Evolutionary conservation across 2,113 vertebrate species (phyloP), one percentile per base, ranked within the genome.

Genomic region (Ceyx melanurus): DNA sequence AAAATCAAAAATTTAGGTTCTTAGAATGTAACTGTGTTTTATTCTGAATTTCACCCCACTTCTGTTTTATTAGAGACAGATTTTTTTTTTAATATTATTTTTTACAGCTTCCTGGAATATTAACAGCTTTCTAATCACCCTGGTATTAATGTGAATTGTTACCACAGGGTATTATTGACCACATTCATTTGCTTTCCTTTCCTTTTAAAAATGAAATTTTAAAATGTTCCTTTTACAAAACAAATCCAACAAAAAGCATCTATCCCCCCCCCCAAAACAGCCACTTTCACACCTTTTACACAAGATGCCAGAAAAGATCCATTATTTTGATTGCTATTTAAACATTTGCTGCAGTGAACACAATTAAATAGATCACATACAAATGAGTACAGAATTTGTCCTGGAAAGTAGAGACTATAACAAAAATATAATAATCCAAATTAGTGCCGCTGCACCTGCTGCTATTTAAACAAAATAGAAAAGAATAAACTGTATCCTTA

Each of bases 201-300:
- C 54, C 22, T 57, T 25, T 40, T 18, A 81, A 48, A 92, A 87
- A 40, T 64, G 60, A 42, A 29, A 20, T 19, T 11, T 16, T 70
- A 33, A 48, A 3, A 65, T 33, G 25, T 15, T 76, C n/a, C 25
- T 50, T 70, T 50, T 15, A 45, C 6, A 79, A 64, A 87, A 56
- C 3, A 67, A 89, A 82, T n/a, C 1, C 11, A 70, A 50, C 3
- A 26, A 53, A 82, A 72, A 6, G 0, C 3, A n/a, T 11, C 8
- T 31, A 33, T 2, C 5, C 35, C 3, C 3, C 3, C 5, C 6
- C 58, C 29, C 57, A 9, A 4, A 2, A 2, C 21, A 43, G 3
- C 4, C 33, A 72, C 4, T 85, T 40, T 6, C 29, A 56, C 13
- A 62, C 11, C 7, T 48, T 60, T 61, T 31, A 65, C 1, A 1